These are phyloP conservation scores for Callopanchax toddi DNA, from an alignment of 2,113 vertebrate species.

Conservation along the genomic window DNA sequence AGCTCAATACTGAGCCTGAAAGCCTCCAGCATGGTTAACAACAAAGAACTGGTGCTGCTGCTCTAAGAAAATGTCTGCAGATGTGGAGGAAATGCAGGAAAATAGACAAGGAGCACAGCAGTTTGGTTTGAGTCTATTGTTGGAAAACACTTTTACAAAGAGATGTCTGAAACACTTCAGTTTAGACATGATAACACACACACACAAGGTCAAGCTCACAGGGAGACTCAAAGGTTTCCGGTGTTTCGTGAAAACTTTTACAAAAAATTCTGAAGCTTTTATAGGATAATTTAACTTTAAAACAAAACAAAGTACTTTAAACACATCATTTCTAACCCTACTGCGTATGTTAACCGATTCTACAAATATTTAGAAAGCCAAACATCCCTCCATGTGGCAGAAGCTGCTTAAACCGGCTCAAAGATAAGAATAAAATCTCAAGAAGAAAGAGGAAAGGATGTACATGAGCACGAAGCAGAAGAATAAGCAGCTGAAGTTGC, in stretches of 20 bases:
- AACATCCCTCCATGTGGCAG: constrained; percentile 3
- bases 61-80: neutral
- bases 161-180: neutral
- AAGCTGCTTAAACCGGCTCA: too few relatives aligned
- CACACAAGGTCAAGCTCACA: neutral
- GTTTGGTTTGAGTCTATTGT: neutral
- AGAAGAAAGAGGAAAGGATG: constrained; percentile 2
- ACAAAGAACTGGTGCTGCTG: neutral
- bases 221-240: neutral
- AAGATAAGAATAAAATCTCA: neutral
- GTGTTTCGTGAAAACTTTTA: neutral
- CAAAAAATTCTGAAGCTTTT: neutral
- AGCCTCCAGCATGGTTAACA: neutral
- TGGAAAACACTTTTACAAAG: neutral
- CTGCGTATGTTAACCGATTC: neutral
- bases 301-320: neutral
- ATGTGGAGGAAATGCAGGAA: neutral
- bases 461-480: constrained; percentile 15
- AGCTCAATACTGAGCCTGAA: constrained; percentile 1
- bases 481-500: constrained; percentile 4
- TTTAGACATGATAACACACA: neutral
- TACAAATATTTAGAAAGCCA: neutral
- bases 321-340: neutral
- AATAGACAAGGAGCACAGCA: neutral
- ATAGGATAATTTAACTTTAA: neutral